Conservation (phyloP, 2,113 vertebrate genomes). For the Beaufortia kweichowensis region DNA sequence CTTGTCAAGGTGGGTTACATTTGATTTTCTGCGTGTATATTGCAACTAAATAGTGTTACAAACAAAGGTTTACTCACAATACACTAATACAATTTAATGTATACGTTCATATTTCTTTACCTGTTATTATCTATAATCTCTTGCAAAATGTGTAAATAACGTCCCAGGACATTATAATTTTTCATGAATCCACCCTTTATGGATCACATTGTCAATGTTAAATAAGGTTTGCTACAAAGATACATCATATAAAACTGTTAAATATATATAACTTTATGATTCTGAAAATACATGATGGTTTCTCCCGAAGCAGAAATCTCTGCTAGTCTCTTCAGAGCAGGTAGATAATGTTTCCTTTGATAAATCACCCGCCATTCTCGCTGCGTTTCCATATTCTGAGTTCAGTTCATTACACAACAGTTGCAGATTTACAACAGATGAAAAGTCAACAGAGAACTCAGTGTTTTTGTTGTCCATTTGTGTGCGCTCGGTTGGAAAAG, state of each 20-base stretch:
- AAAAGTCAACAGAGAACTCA: slow-evolving; percentile 59
- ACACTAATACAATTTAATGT: slow-evolving; percentile 53
- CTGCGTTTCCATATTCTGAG: slow-evolving; percentile 77
- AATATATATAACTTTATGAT: slow-evolving; percentile 95
- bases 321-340: slow-evolving; percentile 14
- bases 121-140: neutral
- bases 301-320: neutral
- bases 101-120: too few relatives aligned
- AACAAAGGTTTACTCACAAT: slow-evolving; percentile 44
- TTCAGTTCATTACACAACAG: slow-evolving; percentile 74
- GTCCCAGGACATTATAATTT: slow-evolving; percentile 67
- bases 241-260: slow-evolving; percentile 94
- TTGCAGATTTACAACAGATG: slow-evolving; percentile 75
- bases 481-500: slow-evolving; percentile 57
- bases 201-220: slow-evolving; percentile 81
- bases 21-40: slow-evolving; percentile 7
- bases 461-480: slow-evolving; percentile 58
- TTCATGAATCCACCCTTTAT: slow-evolving; percentile 69
- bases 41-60: slow-evolving; percentile 5
- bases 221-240: slow-evolving; percentile 92
- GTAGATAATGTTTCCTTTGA: slow-evolving; percentile 61
- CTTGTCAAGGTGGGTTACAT: slow-evolving; percentile 36
- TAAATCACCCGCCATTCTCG: slow-evolving; percentile 80
- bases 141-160: slow-evolving; percentile 6
- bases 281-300: slow-evolving; percentile 87